Conservation (phyloP, 37 sponge, comb jelly and placozoan species). For the Ephydatia muelleri region DNA sequence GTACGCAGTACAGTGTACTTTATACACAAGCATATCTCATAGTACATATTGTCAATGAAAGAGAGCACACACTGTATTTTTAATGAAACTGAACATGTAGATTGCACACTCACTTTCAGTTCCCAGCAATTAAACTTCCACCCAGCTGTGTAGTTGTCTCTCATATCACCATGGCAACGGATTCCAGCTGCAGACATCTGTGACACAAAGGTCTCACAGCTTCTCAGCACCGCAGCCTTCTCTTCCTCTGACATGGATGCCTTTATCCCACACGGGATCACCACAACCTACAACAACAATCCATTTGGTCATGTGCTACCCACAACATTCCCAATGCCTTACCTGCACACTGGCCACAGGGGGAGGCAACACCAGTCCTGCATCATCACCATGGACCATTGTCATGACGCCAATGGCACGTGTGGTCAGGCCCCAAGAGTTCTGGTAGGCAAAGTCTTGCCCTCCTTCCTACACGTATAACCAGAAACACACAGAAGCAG, state of each 20-base stretch:
- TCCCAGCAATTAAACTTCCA: slow-evolving; percentile 99
- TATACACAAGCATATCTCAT: no score
- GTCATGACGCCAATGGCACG: slow-evolving; percentile 93
- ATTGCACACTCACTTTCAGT: slow-evolving; percentile 74
- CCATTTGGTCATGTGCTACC: no score
- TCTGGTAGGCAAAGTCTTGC: slow-evolving; percentile 91
- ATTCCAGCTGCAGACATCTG: slow-evolving; percentile 60
- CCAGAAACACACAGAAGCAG: background rate
- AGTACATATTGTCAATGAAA: no score
- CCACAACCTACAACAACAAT: slow-evolving; percentile 60
- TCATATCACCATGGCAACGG: slow-evolving; percentile 71
- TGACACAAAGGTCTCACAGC: slow-evolving; percentile 63
- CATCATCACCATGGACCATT: slow-evolving; percentile 97
- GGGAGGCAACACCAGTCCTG: slow-evolving; percentile 96
- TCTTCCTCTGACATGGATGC: slow-evolving; percentile 51
- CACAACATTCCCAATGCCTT: background rate
- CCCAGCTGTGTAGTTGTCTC: slow-evolving; percentile 93
- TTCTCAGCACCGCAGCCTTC: slow-evolving; percentile 23
- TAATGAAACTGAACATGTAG: no score
- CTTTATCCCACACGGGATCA: slow-evolving; percentile 95
- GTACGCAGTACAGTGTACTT: no score
- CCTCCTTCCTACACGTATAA: slow-evolving; percentile 35
- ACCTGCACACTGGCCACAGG: background rate
- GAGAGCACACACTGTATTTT: no score
- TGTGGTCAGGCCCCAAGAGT: slow-evolving; percentile 98